Conservation (phyloP, 1,140 invertebrate genomes). For the Cydia pomonella region DNA sequence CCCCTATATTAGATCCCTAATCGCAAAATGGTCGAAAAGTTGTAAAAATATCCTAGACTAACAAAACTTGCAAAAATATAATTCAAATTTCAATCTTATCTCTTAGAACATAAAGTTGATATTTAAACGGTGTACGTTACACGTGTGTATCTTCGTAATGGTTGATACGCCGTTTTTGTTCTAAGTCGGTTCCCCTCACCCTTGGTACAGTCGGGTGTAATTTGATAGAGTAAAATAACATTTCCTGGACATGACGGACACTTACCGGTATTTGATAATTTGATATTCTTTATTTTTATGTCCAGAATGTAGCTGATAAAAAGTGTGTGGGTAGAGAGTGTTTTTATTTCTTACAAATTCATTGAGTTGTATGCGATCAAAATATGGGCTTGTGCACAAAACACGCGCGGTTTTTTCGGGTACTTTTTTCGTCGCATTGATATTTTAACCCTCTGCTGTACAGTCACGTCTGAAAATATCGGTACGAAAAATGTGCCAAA, state of each 20-base stretch:
- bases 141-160: background rate
- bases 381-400: no score
- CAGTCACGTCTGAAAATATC: no score
- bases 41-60: background rate
- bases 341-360: no score
- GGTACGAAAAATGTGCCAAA: no score
- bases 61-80: background rate
- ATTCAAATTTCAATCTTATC: background rate
- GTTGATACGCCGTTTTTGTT: background rate
- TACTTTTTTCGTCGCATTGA: no score
- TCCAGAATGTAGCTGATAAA: no score
- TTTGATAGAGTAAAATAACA: background rate
- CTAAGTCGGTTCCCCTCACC: background rate
- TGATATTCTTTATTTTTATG: no score
- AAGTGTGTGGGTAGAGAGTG: no score
- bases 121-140: background rate
- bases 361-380: no score
- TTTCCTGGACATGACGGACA: background rate
- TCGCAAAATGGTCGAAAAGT: background rate
- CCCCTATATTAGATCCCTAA: background rate
- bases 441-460: no score
- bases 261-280: conserved; percentile 3
- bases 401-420: no score
- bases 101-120: background rate
- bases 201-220: background rate